Evolutionary conservation across 2,797 vertebrate genomes (phyloP).

Genomic region (Sparidentex hasta): DNA sequence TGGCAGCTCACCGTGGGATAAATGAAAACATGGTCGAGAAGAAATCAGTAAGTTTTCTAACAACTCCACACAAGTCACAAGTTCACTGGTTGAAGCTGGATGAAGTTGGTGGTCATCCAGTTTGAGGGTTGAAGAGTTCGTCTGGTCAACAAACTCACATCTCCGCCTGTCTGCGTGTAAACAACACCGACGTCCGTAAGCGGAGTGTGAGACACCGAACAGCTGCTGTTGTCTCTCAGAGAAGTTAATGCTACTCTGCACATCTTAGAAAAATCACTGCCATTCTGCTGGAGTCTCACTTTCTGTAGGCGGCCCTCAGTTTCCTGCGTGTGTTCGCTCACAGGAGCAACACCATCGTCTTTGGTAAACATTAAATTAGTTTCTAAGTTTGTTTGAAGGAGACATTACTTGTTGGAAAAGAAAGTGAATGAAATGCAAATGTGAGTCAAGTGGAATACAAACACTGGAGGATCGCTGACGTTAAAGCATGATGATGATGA

Average conservation of each 20-base stretch:
- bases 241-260: slow-evolving; percentile 14
- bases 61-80: not conserved
- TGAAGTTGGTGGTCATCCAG: not conserved
- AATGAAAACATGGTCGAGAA: not conserved
- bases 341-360: not conserved
- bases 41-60: not conserved
- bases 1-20: not conserved
- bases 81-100: not conserved
- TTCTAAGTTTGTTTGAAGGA: not conserved
- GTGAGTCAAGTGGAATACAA: not conserved
- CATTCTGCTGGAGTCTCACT: slow-evolving; percentile 15
- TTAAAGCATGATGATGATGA: not conserved
- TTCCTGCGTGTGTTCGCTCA: not conserved
- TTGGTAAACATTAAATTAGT: not conserved
- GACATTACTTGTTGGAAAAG: not conserved
- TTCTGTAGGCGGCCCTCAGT: not conserved
- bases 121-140: slow-evolving; percentile 20
- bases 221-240: slow-evolving; percentile 29
- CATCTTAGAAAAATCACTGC: not conserved
- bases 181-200: slow-evolving; percentile 22
- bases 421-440: not conserved
- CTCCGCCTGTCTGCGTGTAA: not conserved
- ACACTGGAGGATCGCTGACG: not conserved
- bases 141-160: slow-evolving; percentile 26
- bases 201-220: slow-evolving; percentile 9